Percentiles rank a stretch among this genome's conserved stretches.
phyloP scores from a whole-genome alignment of 2,113 vertebrate genomes.

The Excalfactoria chinensis region DNA sequence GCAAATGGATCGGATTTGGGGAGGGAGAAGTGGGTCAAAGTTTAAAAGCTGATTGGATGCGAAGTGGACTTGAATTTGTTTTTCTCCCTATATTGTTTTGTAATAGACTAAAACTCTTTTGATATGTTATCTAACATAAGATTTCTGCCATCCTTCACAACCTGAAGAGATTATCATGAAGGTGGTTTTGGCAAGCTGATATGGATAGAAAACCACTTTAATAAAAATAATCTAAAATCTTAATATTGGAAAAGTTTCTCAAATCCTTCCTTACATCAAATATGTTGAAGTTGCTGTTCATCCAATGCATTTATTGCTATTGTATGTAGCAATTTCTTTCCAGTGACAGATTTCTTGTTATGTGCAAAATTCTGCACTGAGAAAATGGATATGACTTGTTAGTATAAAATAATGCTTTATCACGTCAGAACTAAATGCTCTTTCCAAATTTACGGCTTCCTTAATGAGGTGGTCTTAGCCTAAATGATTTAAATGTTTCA shows the following conservation, averaged over 20 bases:
- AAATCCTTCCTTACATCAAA: not conserved
- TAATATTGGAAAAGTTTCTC: not conserved
- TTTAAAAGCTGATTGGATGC: not conserved
- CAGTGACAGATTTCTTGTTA: not conserved
- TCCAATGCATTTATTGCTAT: fast-evolving
- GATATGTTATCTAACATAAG: not conserved
- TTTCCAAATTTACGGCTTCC: not conserved
- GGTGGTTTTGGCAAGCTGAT: not conserved
- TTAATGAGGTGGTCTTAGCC: not conserved
- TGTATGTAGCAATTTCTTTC: not conserved
- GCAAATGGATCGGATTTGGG: not conserved
- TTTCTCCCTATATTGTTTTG: not conserved
- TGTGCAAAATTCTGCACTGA: not conserved
- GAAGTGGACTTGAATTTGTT: not conserved
- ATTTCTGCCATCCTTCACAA: not conserved
- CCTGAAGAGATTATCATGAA: not conserved
- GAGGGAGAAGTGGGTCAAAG: not conserved
- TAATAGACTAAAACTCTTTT: not conserved
- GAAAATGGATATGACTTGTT: not conserved
- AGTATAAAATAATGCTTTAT: not conserved
- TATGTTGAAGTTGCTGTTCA: not conserved
- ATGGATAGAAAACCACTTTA: not conserved
- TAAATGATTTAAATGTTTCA: not conserved
- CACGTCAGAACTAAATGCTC: not conserved
- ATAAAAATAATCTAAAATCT: not conserved